phyloP scores from a whole-genome alignment of 2,113 vertebrate species.

The Zapus hudsonius region DNA sequence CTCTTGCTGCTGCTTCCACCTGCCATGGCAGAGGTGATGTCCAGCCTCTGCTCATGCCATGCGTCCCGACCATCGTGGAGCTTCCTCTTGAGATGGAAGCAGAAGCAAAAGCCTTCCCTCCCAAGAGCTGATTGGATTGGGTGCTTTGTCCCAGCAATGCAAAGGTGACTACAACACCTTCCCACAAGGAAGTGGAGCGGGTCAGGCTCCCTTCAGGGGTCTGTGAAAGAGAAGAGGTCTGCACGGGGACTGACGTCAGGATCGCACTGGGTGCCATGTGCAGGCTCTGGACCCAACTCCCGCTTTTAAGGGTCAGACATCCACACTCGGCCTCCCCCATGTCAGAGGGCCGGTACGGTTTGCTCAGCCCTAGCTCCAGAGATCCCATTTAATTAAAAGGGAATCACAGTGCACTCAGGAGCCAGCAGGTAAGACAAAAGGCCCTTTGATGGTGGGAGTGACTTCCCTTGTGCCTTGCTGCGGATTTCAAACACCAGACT shows the following conservation, averaged over 20 bases:
- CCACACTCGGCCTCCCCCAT: too few species aligned
- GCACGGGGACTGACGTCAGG: too few species aligned
- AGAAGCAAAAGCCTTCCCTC: too few species aligned
- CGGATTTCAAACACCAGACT: constrained; percentile 46
- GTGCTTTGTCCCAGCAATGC: too few species aligned
- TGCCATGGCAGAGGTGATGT: too few species aligned
- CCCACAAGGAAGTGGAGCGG: background rate
- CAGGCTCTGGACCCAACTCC: background rate
- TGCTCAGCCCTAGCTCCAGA: background rate
- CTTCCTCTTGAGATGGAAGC: too few species aligned
- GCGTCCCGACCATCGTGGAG: too few species aligned
- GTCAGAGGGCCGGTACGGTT: background rate
- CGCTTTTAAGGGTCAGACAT: background rate
- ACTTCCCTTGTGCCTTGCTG: background rate
- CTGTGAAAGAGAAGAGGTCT: too few species aligned
- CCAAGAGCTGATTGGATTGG: too few species aligned
- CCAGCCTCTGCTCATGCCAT: too few species aligned
- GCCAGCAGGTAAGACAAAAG: constrained; percentile 58
- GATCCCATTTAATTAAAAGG: constrained; percentile 80
- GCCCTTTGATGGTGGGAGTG: constrained; percentile 52
- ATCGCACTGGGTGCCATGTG: background rate
- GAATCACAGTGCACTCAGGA: constrained; percentile 73
- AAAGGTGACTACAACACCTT: too few species aligned
- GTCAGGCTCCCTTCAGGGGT: background rate
- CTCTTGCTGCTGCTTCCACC: too few species aligned